These are phyloP conservation scores for Myathropa florea DNA, from an alignment of 2,888 invertebrate species.

Conservation along the genomic window DNA sequence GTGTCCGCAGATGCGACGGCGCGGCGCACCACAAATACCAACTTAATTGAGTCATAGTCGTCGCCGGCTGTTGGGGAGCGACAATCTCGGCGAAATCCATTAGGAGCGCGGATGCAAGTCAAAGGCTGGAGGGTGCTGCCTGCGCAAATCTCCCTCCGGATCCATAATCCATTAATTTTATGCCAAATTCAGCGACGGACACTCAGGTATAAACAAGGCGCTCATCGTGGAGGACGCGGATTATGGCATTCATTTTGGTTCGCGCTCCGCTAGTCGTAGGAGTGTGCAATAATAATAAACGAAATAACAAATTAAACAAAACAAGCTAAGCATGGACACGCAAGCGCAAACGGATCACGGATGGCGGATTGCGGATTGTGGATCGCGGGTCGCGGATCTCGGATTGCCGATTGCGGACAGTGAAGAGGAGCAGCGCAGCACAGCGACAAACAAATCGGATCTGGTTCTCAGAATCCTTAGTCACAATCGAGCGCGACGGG, in stretches of 20 bases:
- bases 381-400: not conserved
- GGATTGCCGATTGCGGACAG: not conserved
- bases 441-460: constrained; percentile 68
- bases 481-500: constrained; percentile 68
- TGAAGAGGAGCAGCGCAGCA: not conserved
- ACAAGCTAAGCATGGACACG: constrained; percentile 43
- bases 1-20: not conserved
- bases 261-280: constrained; percentile 55
- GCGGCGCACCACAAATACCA: constrained; percentile 58
- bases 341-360: constrained; percentile 6
- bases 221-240: not conserved
- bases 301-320: constrained; percentile 60
- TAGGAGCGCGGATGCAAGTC: constrained; percentile 57
- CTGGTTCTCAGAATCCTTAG: constrained; percentile 69
- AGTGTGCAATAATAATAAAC: constrained; percentile 66
- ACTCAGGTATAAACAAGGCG: constrained; percentile 31
- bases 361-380: not conserved
- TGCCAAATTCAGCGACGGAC: constrained; percentile 26
- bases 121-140: constrained; percentile 45
- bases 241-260: constrained; percentile 42
- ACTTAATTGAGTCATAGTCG: constrained; percentile 68
- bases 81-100: constrained; percentile 56
- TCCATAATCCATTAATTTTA: constrained; percentile 66
- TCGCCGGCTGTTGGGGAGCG: not conserved
- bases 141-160: constrained; percentile 40